Percentiles rank a stretch among this genome's conserved stretches.
Conservation (phyloP, 2,888 invertebrate genomes). For the Cerastis leucographa region DNA sequence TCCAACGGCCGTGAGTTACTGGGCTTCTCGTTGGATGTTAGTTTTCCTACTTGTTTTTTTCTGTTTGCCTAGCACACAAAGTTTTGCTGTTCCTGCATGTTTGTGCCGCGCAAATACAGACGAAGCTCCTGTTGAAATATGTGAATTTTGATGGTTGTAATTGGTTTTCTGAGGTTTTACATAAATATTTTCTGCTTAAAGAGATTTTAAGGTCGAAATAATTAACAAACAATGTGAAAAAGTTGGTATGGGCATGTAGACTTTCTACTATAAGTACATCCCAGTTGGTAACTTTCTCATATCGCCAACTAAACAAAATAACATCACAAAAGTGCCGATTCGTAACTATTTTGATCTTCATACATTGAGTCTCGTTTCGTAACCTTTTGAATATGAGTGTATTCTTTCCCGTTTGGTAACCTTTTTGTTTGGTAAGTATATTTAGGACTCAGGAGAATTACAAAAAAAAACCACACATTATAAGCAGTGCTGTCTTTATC, state of each 20-base stretch:
- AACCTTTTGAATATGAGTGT: too few species aligned
- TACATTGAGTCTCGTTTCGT: too few species aligned
- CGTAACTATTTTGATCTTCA: too few species aligned
- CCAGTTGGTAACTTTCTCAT: too few species aligned
- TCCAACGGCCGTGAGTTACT: slow-evolving; percentile 52
- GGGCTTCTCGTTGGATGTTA: slow-evolving; percentile 36
- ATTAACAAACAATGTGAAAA: background rate
- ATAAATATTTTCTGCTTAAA: background rate
- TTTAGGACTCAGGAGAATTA: too few species aligned
- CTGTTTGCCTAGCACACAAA: slow-evolving; percentile 33
- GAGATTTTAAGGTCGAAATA: background rate
- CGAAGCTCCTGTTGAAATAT: slow-evolving; percentile 7
- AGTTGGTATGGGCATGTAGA: background rate
- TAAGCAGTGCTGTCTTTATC: too few species aligned
- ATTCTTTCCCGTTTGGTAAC: too few species aligned
- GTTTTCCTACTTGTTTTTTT: slow-evolving; percentile 44
- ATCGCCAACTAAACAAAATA: too few species aligned
- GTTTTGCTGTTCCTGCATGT: slow-evolving; percentile 19
- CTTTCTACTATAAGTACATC: too few species aligned
- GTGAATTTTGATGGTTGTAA: slow-evolving; percentile 25
- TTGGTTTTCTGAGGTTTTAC: background rate
- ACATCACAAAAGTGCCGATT: too few species aligned
- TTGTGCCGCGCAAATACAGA: slow-evolving; percentile 37
- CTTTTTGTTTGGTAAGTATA: too few species aligned
- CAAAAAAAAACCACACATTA: too few species aligned